Evolutionary conservation across 2,888 invertebrate species (phyloP), one percentile per base, ranked within the genome.

Genomic region (Chironomus riparius): DNA sequence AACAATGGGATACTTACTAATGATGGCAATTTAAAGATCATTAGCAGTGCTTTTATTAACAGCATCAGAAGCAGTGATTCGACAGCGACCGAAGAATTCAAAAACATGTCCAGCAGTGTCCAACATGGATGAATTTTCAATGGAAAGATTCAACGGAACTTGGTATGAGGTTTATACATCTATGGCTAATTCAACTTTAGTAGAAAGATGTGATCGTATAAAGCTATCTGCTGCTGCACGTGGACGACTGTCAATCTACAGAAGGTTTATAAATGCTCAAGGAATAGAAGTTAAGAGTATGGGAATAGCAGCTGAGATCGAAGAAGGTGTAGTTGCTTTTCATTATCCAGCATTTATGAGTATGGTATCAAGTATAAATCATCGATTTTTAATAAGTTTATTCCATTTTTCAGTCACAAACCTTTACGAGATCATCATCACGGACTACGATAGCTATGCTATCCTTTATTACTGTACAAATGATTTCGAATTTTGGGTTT

Each of bases 401-500:
- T 61, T 61, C 62, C 4, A 62, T 28, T 38, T 38, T n/a, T 21
- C 61, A 15, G 56, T 12, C 21, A 56, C 61, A 28, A 56, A 61
- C 1, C 38, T 38, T 62, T 72, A 72, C 62, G 56, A 72, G 1
- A 61, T 72, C 28, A 12, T 72, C 7, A 21, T 62, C n/a, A 72
- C 72, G 1, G 72, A 72, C 61, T 72, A 72, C 13, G 61, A 72
- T 15, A 72, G 62, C 13, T 72, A 72, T 50, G 72, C 62, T 13
- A 24, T 72, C 2, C 13, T 72, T 2, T 72, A 50, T 4, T 18
- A 18, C 5, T 72, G 72, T 6, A 61, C 38, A 2, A 72, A 61
- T 18, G 24, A 62, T 21, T 72, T 38, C 21, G 61, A 56, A 24
- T 15, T 56, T 56, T 56, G 56, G 56, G 7, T 56, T 4, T 56